These are phyloP conservation scores for Callosobruchus maculatus DNA, from an alignment of 2,888 invertebrate genomes.

Conservation along the genomic window DNA sequence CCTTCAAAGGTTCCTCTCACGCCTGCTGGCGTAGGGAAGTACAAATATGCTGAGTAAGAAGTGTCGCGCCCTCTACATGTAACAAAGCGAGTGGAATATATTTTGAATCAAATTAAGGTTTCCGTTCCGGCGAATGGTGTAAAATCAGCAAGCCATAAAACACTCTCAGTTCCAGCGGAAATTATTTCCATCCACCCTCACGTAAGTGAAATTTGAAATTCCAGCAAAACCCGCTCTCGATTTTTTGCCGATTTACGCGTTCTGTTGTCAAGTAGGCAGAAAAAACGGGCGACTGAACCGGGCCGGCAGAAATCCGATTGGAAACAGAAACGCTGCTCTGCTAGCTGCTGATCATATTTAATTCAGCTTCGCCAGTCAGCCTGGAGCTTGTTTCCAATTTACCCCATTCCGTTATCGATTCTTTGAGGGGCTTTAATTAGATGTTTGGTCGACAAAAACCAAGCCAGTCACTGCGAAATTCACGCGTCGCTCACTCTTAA, in stretches of 20 bases:
- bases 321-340: background rate
- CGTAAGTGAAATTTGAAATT: background rate
- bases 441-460: background rate
- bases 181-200: background rate
- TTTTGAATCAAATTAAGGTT: background rate
- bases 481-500: too few relatives aligned
- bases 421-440: background rate
- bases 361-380: background rate
- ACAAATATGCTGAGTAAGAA: too few relatives aligned
- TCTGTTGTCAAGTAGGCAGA: background rate
- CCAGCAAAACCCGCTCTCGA: background rate
- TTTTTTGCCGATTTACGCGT: background rate
- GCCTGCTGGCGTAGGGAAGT: too few relatives aligned
- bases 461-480: too few relatives aligned
- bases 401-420: background rate
- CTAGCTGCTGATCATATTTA: background rate
- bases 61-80: too few relatives aligned
- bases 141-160: background rate
- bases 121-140: background rate
- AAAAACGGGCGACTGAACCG: background rate
- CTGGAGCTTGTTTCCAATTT: background rate
- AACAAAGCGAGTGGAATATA: background rate
- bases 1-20: too few relatives aligned
- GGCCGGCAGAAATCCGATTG: background rate
- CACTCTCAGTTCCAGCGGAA: background rate